Evolutionary conservation across 2,888 invertebrate genomes (phyloP).

Genomic region (Biston stratarius): DNA sequence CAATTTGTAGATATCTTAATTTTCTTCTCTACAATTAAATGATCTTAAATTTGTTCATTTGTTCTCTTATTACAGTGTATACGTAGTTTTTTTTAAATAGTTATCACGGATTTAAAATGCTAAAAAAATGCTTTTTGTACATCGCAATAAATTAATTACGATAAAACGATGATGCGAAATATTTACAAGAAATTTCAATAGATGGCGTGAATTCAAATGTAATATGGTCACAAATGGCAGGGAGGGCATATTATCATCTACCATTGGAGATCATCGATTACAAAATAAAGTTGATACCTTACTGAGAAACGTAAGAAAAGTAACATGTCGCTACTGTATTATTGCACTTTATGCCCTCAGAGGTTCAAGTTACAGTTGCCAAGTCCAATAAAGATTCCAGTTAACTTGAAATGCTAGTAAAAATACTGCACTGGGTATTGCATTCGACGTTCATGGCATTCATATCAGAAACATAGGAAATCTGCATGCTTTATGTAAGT

Average conservation of each 20-base stretch:
- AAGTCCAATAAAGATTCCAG: conserved; percentile 21
- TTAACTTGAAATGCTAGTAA: conserved; percentile 16
- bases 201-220: neutral
- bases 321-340: conserved; percentile 18
- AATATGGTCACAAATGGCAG: neutral
- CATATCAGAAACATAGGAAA: neutral
- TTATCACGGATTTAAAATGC: too few species aligned
- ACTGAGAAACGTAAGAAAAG: conserved; percentile 16
- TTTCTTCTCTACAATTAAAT: too few species aligned
- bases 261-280: conserved; percentile 1
- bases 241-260: neutral
- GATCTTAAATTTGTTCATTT: too few species aligned
- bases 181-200: too few species aligned
- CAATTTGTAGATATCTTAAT: too few species aligned
- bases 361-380: conserved; percentile 22
- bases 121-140: too few species aligned
- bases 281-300: conserved; percentile 4
- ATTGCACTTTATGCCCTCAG: conserved; percentile 12
- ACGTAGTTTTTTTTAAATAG: too few species aligned
- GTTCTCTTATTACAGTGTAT: too few species aligned
- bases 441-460: conserved; percentile 5
- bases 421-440: conserved; percentile 11
- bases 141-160: too few species aligned
- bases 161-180: too few species aligned
- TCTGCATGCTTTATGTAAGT: neutral